Evolutionary conservation across 2,888 invertebrate genomes (phyloP), one percentile per base, ranked within the genome.

Genomic region (Harpalus rufipes): DNA sequence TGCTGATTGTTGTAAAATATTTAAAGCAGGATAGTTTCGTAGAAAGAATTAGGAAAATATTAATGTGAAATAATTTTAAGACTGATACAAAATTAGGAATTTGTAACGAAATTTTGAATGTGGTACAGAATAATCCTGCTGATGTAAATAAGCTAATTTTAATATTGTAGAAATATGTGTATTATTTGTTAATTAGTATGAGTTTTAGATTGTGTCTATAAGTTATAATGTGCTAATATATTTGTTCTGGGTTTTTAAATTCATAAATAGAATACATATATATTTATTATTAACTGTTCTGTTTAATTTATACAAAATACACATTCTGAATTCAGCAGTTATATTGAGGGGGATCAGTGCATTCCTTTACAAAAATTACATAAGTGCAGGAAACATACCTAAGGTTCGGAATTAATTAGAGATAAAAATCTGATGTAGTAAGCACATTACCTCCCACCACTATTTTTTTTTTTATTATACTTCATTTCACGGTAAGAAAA

Each of bases 1-100:
- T 85, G 85, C 81, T 85, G 85, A 85, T 81, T 82, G 21, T 76
- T 82, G 82, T 82, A 72, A 82, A 72, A 68, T 68, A 18, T 74
- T 74, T 8, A 65, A 25, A 81, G 65, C 81, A 81, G 81, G 81
- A 81, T 74, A 74, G 39, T 74, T 74, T 12, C 18, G 41, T 74
- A 51, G 16, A 41, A 74, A 51, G 8, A 74, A 68, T 32, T 74
- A 74, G 72, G 44, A 44, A 68, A 68, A 74, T 74, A 44, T 74
- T 51, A 74, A 18, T 74, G 56, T 81, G 56, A 68, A 80, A 74
- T 61, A 83, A 76, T 74, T 83, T 76, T 58, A 83, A 83, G 83
- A 83, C 83, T 83, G 83, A 83, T 74, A 72, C 72, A 44, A 72
- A 72, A 21, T 72, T 44, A 10, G 44, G 16, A 74, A 44, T 68